phyloP scores from a whole-genome alignment of 2,888 invertebrate genomes.

The Cremastinae sp. region DNA sequence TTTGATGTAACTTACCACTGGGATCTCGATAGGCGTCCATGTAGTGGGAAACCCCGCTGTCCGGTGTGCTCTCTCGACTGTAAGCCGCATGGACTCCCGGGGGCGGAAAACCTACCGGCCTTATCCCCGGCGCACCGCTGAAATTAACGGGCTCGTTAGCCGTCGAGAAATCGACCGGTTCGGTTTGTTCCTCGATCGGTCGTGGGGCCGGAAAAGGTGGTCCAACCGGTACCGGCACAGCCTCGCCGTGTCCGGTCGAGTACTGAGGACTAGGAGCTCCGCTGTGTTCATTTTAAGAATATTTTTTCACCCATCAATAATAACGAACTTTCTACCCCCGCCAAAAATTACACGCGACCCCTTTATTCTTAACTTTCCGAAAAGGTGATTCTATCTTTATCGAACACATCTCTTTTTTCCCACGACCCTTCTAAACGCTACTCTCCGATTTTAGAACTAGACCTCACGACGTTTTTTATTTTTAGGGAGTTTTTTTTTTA shows the following conservation, averaged over 20 bases:
- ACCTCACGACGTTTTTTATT: no score
- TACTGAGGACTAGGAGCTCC: conserved; percentile 84
- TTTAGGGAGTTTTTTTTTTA: no score
- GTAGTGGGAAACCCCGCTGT: conserved; percentile 94
- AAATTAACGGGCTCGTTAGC: conserved; percentile 85
- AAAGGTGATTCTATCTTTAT: no score
- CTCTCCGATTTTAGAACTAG: no score
- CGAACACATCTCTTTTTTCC: no score
- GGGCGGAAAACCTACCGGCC: conserved; percentile 83
- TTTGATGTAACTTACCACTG: conserved; percentile 87
- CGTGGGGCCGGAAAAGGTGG: conserved; percentile 83
- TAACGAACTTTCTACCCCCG: conserved; percentile 4
- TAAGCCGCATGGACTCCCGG: conserved; percentile 85
- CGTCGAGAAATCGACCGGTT: conserved; percentile 87
- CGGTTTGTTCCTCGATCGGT: conserved; percentile 85
- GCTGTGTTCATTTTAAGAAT: conserved; percentile 70
- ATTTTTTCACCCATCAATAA: conserved; percentile 23
- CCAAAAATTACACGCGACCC: background rate
- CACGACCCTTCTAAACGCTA: no score
- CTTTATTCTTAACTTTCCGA: background rate
- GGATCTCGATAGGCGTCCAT: conserved; percentile 93
- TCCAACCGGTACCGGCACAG: conserved; percentile 81
- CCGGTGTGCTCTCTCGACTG: conserved; percentile 94
- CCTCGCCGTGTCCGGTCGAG: conserved; percentile 81
- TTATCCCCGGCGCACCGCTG: conserved; percentile 81